Conservation (phyloP, 1,140 invertebrate species). For the Diorhabda sublineata region DNA sequence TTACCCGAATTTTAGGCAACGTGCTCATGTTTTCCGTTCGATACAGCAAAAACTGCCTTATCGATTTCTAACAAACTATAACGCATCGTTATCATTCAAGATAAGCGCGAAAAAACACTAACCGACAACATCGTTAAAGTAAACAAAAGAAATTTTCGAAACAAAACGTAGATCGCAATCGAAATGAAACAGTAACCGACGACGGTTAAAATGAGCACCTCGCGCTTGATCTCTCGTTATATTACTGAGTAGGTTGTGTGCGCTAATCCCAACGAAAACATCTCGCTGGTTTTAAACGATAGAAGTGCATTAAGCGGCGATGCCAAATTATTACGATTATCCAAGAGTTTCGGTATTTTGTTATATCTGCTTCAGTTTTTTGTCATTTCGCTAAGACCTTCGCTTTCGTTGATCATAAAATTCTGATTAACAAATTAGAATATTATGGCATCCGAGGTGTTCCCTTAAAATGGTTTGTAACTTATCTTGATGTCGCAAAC, state of each 20-base stretch:
- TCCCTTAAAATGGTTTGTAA: too few relatives aligned
- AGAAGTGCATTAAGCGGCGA: background rate
- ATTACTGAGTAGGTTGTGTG: slow-evolving; percentile 4
- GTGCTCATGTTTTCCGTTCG: slow-evolving; percentile 29
- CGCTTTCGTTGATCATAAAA: too few relatives aligned
- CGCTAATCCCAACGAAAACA: slow-evolving; percentile 7
- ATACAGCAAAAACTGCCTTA: slow-evolving; percentile 5
- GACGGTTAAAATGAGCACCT: background rate
- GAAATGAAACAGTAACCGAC: background rate
- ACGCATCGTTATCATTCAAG: slow-evolving; percentile 12
- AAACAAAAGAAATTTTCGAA: slow-evolving; percentile 8
- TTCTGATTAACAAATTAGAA: too few relatives aligned
- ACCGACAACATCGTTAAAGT: background rate
- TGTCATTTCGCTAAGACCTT: too few relatives aligned
- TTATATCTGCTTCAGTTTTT: too few relatives aligned
- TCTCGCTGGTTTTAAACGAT: slow-evolving; percentile 4
- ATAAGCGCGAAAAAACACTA: slow-evolving; percentile 4
- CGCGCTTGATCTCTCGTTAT: slow-evolving; percentile 5
- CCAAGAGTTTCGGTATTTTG: too few relatives aligned
- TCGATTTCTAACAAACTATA: slow-evolving; percentile 9
- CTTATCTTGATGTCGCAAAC: too few relatives aligned
- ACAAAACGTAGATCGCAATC: background rate
- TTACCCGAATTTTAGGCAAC: slow-evolving; percentile 42
- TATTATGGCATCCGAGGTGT: too few relatives aligned
- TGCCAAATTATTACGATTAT: background rate